phyloP scores from a whole-genome alignment of 2,797 vertebrate genomes.

The Uromys caudimaculatus region DNA sequence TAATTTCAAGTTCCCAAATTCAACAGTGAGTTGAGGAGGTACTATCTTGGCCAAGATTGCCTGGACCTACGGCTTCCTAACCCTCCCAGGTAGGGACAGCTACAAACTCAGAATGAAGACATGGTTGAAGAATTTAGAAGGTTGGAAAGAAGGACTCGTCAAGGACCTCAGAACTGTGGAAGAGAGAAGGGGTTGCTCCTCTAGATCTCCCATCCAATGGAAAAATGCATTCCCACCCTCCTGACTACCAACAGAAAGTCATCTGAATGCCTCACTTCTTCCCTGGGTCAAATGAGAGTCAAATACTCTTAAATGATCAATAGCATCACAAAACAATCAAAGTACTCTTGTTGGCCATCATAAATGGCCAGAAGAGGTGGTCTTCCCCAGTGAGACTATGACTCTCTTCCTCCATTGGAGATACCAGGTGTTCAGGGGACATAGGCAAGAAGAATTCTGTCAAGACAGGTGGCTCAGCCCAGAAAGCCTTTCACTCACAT shows the following conservation, averaged over 20 bases:
- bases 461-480: not conserved
- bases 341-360: not conserved
- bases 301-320: not conserved
- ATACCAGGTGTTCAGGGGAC: not conserved
- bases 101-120: not conserved
- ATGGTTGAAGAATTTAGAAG: not conserved
- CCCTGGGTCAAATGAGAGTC: not conserved
- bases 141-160: not conserved
- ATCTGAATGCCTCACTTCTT: not conserved
- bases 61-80: not conserved
- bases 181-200: not conserved
- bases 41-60: not conserved
- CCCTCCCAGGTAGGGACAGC: not conserved
- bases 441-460: not conserved
- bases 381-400: not conserved
- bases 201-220: not conserved
- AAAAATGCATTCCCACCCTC: not conserved
- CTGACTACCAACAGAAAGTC: not conserved
- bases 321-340: not conserved
- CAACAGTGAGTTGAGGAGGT: not conserved
- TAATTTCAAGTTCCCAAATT: slow-evolving; percentile 2
- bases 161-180: not conserved
- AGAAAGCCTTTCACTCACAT: not conserved
- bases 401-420: not conserved
- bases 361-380: not conserved